Evolutionary conservation across 92 coral and sea anemone species (phyloP), one percentile per base, ranked within the genome.

Genomic region (Palythoa caribaeorum): DNA sequence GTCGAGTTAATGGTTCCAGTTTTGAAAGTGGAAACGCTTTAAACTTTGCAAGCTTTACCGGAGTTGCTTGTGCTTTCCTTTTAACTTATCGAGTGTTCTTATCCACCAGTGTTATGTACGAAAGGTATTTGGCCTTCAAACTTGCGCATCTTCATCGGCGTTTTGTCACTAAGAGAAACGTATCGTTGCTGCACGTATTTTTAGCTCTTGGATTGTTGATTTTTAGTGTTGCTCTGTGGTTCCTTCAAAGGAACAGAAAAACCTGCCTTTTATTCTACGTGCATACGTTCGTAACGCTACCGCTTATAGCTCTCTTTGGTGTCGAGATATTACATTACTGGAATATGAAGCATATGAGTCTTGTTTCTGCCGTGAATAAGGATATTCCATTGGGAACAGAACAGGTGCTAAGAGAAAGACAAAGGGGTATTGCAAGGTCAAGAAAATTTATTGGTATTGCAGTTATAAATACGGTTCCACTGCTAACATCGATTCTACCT

Each of bases 101-200:
- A 17, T 21, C 76, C 12, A 81, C 74, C 6, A 81, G 76, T 52
- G 54, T 81, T 15, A 47, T 81, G 75, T 81, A 81, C 62, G 86
- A 81, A 62, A 71, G 86, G 66, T 81, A 81, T 68, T 7, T 81
- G 12, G 86, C 86, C 11, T 81, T 60, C 63, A 81, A 10, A 50
- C 20, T 81, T 50, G 75, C 86, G 1, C 86, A 81, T 17, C 5
- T 81, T 55, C 86, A 81, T 68, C 86, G 86, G 9, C 86, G 76
- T 11, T 44, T 81, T 7, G 86, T 81, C 12, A 65, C 86, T 2
- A 48, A 1, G 39, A 65, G 76, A 52, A 81, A n/a, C 35, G 50
- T 81, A 2, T 47, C 62, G 1, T 19, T 66, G 40, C 8, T 81
- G 21, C 86, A 65, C 48, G 75, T 14, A 14, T 6, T 81, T 19